Evolutionary conservation across 2,113 vertebrate genomes (phyloP).

Genomic region (Orcinus orca): DNA sequence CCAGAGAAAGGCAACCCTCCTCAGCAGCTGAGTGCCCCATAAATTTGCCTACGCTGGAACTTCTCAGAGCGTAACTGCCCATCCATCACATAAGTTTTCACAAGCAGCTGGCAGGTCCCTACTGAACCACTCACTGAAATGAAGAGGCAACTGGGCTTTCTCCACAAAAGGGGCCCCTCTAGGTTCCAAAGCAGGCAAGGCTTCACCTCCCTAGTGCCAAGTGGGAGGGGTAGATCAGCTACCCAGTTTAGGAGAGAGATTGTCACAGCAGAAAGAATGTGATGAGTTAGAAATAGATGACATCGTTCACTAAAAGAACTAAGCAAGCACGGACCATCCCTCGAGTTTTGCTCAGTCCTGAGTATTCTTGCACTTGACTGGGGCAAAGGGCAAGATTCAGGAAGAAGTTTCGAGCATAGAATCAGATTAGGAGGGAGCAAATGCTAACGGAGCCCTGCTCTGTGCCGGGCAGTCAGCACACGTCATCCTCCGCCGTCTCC

Average conservation of each 20-base stretch:
- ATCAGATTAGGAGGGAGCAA: accelerated
- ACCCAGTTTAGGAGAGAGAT: too few species aligned
- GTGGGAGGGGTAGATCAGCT: not conserved
- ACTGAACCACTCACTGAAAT: not conserved
- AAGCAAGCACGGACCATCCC: not conserved
- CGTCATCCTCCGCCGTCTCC: accelerated
- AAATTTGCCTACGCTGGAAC: not conserved
- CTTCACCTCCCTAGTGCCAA: not conserved
- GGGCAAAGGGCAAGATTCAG: not conserved
- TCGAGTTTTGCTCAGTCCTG: not conserved
- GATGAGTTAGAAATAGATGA: not conserved
- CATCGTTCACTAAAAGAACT: not conserved
- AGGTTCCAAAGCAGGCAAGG: accelerated
- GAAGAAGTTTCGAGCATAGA: not conserved
- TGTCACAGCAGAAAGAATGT: not conserved
- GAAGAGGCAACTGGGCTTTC: not conserved
- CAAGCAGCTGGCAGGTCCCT: not conserved
- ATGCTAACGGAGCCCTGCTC: accelerated
- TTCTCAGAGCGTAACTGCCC: not conserved
- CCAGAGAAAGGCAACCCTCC: not conserved
- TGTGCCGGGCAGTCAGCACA: not conserved
- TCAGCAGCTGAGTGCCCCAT: not conserved
- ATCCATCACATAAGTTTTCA: not conserved
- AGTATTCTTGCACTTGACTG: not conserved
- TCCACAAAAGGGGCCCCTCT: not conserved